Evolutionary conservation across 2,797 vertebrate species (phyloP).

Genomic region (Balearica regulorum): DNA sequence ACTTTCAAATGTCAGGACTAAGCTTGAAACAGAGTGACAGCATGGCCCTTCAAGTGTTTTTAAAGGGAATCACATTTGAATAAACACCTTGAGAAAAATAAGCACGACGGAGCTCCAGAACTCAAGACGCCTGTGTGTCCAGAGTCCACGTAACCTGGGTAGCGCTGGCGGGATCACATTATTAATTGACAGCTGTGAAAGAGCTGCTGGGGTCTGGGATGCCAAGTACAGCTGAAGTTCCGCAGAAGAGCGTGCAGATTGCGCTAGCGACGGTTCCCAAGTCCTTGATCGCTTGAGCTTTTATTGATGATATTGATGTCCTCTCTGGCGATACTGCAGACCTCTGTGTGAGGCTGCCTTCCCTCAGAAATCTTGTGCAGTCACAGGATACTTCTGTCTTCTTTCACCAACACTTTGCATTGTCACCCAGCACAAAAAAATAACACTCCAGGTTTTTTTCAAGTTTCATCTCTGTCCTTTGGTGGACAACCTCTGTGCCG

Average conservation of each 20-base stretch:
- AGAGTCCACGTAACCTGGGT: background rate
- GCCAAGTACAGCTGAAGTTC: background rate
- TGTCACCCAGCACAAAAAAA: background rate
- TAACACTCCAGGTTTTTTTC: background rate
- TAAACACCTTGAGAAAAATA: background rate
- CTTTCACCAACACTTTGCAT: background rate
- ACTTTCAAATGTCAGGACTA: background rate
- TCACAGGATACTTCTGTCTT: background rate
- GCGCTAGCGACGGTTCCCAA: rapidly evolving
- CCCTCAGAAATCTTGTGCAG: background rate
- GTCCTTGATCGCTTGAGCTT: background rate
- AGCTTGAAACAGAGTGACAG: background rate
- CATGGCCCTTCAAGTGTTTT: background rate
- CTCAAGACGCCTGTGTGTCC: background rate
- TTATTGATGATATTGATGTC: background rate
- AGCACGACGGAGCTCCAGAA: background rate
- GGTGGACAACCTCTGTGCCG: rapidly evolving
- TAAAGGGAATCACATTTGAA: background rate
- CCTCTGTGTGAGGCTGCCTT: background rate
- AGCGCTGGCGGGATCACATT: background rate
- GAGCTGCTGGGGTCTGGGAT: background rate
- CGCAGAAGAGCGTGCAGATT: background rate
- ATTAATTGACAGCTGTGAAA: background rate
- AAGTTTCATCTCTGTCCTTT: background rate
- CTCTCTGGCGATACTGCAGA: background rate